Evolutionary conservation across 1,140 invertebrate genomes (phyloP).

Genomic region (Drosophila pectinifera): DNA sequence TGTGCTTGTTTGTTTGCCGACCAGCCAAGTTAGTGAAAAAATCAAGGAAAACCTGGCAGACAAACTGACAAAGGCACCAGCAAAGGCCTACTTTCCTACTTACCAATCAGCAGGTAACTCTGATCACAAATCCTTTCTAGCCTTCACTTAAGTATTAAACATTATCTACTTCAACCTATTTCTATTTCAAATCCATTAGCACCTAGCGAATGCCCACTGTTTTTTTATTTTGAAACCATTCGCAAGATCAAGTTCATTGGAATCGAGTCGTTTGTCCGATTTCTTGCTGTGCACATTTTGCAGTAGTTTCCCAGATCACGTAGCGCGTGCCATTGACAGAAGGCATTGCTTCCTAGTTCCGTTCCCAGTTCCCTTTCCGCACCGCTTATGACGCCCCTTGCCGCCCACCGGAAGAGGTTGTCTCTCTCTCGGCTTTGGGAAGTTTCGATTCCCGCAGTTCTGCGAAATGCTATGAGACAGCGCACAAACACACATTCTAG

Average conservation of each 20-base stretch:
- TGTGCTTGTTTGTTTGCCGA: background rate
- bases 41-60: background rate
- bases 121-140: no score
- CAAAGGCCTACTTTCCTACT: background rate
- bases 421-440: conserved; percentile 12
- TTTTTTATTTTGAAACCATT: no score
- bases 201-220: no score
- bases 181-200: no score
- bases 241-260: background rate
- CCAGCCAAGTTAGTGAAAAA: background rate
- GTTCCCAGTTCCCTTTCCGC: conserved; percentile 26
- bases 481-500: conserved; percentile 13
- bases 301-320: conserved; percentile 29
- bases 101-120: no score
- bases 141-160: no score
- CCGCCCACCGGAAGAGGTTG: conserved; percentile 40
- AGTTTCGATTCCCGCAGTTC: conserved; percentile 40
- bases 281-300: conserved; percentile 11
- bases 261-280: background rate
- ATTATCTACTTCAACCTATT: no score
- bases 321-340: conserved; percentile 50
- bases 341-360: conserved; percentile 51
- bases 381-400: background rate
- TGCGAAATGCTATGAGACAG: conserved; percentile 55
- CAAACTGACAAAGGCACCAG: background rate